phyloP scores from a whole-genome alignment of 1,140 invertebrate genomes.

The Drusus annulatus region DNA sequence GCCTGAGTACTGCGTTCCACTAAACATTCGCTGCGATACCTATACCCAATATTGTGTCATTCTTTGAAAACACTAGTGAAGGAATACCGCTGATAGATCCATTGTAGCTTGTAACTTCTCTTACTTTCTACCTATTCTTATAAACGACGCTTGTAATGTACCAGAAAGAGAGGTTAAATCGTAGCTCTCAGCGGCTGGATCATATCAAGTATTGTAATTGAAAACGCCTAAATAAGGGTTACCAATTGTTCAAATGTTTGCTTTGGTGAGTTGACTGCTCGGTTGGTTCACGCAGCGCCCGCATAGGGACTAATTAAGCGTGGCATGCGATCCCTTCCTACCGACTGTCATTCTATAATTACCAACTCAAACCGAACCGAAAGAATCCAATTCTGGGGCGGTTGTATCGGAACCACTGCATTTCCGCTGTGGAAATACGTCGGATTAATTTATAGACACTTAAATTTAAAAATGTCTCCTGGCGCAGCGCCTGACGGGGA shows the following conservation, averaged over 20 bases:
- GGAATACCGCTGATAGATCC: too few relatives aligned
- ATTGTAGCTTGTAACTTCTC: too few relatives aligned
- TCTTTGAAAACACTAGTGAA: too few relatives aligned
- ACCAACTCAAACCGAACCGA: neutral
- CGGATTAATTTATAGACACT: neutral
- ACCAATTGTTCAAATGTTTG: constrained; percentile 11
- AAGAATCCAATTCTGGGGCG: neutral
- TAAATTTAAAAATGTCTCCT: constrained; percentile 3
- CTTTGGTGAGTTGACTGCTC: neutral
- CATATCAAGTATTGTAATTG: neutral
- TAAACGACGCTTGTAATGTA: too few relatives aligned
- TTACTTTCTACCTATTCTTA: too few relatives aligned
- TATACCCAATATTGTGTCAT: too few relatives aligned
- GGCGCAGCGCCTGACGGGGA: neutral
- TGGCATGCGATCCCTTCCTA: neutral
- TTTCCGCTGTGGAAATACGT: constrained; percentile 14
- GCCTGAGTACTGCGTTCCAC: too few relatives aligned
- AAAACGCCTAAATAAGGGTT: neutral
- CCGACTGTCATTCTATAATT: constrained; percentile 4
- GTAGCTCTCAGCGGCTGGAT: neutral
- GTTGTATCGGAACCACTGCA: constrained; percentile 12
- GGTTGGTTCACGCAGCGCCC: neutral
- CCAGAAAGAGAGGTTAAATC: too few relatives aligned
- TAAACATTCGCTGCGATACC: too few relatives aligned
- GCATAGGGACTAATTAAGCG: constrained; percentile 15